Percentiles rank a stretch among this genome's conserved stretches.
These are phyloP conservation scores for Myotis lucifugus DNA, from an alignment of 2,113 vertebrate species.

Conservation along the genomic window DNA sequence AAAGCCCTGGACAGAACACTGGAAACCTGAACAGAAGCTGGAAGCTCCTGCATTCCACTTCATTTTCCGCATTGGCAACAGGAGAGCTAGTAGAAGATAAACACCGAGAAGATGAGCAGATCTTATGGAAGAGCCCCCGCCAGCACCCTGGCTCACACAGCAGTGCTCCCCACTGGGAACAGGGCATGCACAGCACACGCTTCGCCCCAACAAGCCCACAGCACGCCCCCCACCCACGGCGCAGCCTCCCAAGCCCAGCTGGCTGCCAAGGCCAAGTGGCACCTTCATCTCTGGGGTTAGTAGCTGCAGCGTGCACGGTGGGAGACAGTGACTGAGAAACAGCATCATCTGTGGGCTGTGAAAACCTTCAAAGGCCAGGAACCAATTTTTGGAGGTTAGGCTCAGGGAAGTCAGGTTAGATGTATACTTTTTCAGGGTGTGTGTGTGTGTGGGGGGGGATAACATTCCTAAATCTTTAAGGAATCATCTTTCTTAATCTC, in stretches of 20 bases:
- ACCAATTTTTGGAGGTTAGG: not conserved
- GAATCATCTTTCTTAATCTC: constrained; percentile 1
- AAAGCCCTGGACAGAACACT: not conserved
- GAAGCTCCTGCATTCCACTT: not conserved
- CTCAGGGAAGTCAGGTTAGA: not conserved
- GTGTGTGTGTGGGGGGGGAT: not conserved
- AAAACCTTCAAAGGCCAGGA: constrained; percentile 30
- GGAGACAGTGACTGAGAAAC: constrained; percentile 22
- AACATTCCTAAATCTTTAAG: constrained; percentile 10
- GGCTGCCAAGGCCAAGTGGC: constrained; percentile 56
- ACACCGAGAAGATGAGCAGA: constrained; percentile 28
- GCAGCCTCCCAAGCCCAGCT: constrained; percentile 56
- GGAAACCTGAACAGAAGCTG: not conserved
- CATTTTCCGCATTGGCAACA: not conserved
- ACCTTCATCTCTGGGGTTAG: constrained; percentile 54
- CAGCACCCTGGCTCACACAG: constrained; percentile 56
- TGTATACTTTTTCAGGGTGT: not conserved
- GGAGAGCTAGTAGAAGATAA: not conserved
- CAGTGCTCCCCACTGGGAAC: constrained; percentile 56
- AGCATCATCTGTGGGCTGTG: not conserved
- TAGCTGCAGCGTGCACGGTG: constrained; percentile 75
- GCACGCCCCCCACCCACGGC: constrained; percentile 76
- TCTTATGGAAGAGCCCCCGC: not conserved
- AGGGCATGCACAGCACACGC: constrained; percentile 80
- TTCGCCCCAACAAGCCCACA: constrained; percentile 62